Conservation (phyloP, 1,140 invertebrate species). For the Carposina sasakii region DNA sequence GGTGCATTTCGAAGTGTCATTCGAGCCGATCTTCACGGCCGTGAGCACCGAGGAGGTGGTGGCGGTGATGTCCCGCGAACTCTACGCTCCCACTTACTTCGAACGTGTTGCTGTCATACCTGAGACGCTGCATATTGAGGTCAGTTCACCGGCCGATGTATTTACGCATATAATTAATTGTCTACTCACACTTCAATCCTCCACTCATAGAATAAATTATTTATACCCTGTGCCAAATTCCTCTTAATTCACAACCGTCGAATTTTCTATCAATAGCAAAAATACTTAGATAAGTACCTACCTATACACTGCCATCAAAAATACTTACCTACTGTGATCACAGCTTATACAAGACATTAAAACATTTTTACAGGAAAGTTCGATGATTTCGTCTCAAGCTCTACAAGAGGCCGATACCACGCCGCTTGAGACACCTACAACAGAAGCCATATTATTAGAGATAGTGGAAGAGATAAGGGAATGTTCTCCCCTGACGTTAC, state of each 20-base stretch:
- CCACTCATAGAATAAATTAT: too few relatives aligned
- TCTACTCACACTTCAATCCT: too few relatives aligned
- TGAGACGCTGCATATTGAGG: slow-evolving; percentile 55
- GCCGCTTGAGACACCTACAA: slow-evolving; percentile 72
- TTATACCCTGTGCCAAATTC: too few relatives aligned
- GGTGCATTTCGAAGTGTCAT: slow-evolving; percentile 62
- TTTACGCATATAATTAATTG: too few relatives aligned
- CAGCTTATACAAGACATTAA: too few relatives aligned
- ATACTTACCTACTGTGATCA: too few relatives aligned
- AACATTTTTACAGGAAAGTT: slow-evolving; percentile 52
- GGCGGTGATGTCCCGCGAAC: slow-evolving; percentile 38
- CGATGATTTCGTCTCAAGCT: slow-evolving; percentile 54
- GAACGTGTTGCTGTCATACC: slow-evolving; percentile 32
- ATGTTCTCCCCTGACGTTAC: slow-evolving; percentile 78
- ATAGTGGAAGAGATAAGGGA: slow-evolving; percentile 71
- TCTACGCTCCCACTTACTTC: slow-evolving; percentile 32
- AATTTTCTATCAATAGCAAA: too few relatives aligned
- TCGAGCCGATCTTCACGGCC: slow-evolving; percentile 62
- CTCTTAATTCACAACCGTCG: too few relatives aligned
- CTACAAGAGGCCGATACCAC: slow-evolving; percentile 64
- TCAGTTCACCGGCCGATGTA: too few relatives aligned
- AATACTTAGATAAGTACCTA: too few relatives aligned
- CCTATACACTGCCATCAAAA: too few relatives aligned
- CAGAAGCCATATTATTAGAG: slow-evolving; percentile 62
- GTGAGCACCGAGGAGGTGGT: slow-evolving; percentile 51